Base-by-base conservation (phyloP, 2,797 vertebrate species). In the Anniella stebbinsi region DNA sequence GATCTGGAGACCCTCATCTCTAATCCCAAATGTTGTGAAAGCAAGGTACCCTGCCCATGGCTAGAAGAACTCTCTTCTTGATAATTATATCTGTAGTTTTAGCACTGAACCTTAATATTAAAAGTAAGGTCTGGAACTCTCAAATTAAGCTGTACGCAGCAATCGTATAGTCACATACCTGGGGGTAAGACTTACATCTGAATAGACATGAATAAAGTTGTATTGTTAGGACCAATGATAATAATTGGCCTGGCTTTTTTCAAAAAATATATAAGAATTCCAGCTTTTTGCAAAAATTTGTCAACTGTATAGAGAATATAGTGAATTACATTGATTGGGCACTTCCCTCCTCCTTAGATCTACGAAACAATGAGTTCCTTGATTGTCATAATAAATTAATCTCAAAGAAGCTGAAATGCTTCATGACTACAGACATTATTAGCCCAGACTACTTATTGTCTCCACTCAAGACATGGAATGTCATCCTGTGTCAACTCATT, bases 381-480 rank as follows among this genome's bases (percentile, higher is more conserved):
- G 93, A 95, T 92, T 86, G 90, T 33, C 87, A 94, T 95, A 94
- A 93, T 89, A 92, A 95, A 67, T 91, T 96, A 95, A 95, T 94
- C 87, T 92, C 77, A 70, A 87, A 90, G 92, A 93, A 93, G 84
- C 80, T 45, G 90, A 92, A 92, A 84, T 82, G 30, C 78, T 87
- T 84, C 89, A 88, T 66, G 93, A 95, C 77, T 88, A 88, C 94
- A 95, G 89, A 91, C 92, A 95, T 90, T 92, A 91, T 80, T 90
- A 93, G 88, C 69, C 78, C 73, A 91, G 93, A 72, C 0, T 0
- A 77, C 78, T 94, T 92, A 86, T 93, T 95, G 92, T 66, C 77
- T 92, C 91, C 78, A 48, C 54, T 89, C 84, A 88, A 87, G 57
- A 92, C 88, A 67, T 86, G 1, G 84, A 78, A 89, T 92, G 81